These are phyloP conservation scores for Cryptoprocta ferox DNA, from an alignment of 2,797 vertebrate genomes.

Conservation along the genomic window DNA sequence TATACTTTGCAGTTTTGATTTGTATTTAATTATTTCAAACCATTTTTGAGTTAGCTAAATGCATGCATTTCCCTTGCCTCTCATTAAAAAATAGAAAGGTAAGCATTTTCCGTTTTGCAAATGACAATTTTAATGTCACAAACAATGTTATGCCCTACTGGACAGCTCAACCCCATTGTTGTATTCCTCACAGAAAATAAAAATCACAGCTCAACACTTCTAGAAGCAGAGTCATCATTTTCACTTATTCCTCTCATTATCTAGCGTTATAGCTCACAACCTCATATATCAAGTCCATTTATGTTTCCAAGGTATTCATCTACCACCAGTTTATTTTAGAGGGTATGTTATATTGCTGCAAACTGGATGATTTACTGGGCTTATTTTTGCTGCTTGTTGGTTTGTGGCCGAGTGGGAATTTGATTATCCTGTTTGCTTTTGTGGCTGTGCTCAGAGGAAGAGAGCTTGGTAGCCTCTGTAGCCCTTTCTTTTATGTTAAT, in stretches of 20 bases:
- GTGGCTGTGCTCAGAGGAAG: background rate
- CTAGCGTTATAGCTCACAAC: background rate
- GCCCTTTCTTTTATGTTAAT: constrained; percentile 31
- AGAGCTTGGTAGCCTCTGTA: background rate
- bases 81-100: constrained; percentile 48
- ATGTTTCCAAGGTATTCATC: constrained; percentile 53
- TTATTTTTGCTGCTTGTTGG: constrained; percentile 56
- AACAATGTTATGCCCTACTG: constrained; percentile 10
- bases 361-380: background rate
- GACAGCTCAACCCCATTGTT: background rate
- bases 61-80: background rate
- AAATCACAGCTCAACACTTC: constrained; percentile 31
- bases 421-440: constrained; percentile 54
- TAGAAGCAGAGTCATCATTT: constrained; percentile 3
- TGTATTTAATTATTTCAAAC: constrained; percentile 56
- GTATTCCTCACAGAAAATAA: constrained; percentile 47
- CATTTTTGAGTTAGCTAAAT: constrained; percentile 20
- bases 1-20: constrained; percentile 26
- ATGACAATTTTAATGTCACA: constrained; percentile 53
- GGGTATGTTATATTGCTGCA: background rate
- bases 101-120: constrained; percentile 45
- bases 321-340: constrained; percentile 27
- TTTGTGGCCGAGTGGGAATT: constrained; percentile 43
- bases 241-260: constrained; percentile 35
- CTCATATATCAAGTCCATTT: constrained; percentile 18